Evolutionary conservation across 2,797 vertebrate species (phyloP), one percentile per base, ranked within the genome.

Genomic region (Poeciliopsis infans): DNA sequence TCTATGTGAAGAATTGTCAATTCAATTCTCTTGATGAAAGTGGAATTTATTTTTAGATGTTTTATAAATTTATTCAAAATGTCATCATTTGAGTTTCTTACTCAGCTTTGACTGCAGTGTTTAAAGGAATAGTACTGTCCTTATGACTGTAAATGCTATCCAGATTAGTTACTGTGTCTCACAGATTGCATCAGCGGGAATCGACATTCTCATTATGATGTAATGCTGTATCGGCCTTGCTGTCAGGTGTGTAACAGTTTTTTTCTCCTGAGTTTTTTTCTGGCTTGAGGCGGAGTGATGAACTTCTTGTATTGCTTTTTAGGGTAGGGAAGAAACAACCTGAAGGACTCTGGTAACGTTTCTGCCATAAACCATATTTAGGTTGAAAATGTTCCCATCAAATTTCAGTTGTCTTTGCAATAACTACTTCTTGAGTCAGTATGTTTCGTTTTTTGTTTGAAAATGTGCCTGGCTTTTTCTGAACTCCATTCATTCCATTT

Each of bases 61-160:
- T 46, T 71, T 71, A 15, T 71, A 45, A 43, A 43, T 45, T 7
- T 28, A 18, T 71, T 71, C 41, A 13, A 15, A 12, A 53, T 41
- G 36, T 77, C 46, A 41, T 66, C 79, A 49, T 79, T 59, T 5
- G 23, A 72, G 39, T 70, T 75, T 61, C 46, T 72, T 46, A 2
- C 43, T 81, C 41, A 75, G 83, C 77, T 76, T 57, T 77, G 33
- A 70, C 28, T 39, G 18, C 41, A 45, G 73, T 31, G 28, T 76
- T 68, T 11, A 64, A 39, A 55, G 1, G 28, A 36, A 45, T 25
- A 13, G 10, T 18, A 53, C n/a, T 25, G 25, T 20, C 49, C 46
- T 23, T 36, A 61, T 47, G 68, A 36, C 70, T n/a, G 28, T 41
- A 39, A 23, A 43, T 72, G 66, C 23, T 31, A 64, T 46, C 16